phyloP scores from a whole-genome alignment of 2,888 invertebrate species.

The Synergus laeviventris region DNA sequence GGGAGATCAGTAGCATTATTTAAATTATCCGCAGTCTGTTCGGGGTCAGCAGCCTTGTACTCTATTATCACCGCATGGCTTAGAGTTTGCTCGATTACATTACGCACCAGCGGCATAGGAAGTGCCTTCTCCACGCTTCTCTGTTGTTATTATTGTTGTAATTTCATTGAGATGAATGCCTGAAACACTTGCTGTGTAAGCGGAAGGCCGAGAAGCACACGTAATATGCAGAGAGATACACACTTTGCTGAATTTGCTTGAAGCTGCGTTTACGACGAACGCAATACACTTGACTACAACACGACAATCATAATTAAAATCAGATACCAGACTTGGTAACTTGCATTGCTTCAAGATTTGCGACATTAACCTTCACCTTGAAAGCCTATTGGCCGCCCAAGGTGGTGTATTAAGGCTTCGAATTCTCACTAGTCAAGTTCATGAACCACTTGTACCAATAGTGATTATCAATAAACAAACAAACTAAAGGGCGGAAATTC shows the following conservation, averaged over 20 bases:
- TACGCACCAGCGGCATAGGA: background rate
- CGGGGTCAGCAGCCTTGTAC: slow-evolving; percentile 63
- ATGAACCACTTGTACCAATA: background rate
- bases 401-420: background rate
- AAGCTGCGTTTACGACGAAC: background rate
- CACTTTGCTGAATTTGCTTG: background rate
- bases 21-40: background rate
- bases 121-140: background rate
- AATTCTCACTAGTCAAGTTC: background rate
- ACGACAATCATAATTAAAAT: slow-evolving; percentile 43
- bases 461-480: too few relatives aligned
- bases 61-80: slow-evolving; percentile 55
- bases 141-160: slow-evolving; percentile 14
- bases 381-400: background rate
- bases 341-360: slow-evolving; percentile 14
- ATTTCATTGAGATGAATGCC: slow-evolving; percentile 10
- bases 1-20: background rate
- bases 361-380: slow-evolving; percentile 44
- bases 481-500: too few relatives aligned
- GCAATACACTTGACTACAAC: background rate
- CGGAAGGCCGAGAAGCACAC: background rate
- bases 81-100: slow-evolving; percentile 15
- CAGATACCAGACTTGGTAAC: slow-evolving; percentile 32
- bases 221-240: background rate
- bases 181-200: background rate